phyloP scores from a whole-genome alignment of 2,113 vertebrate species.

The Sander vitreus region DNA sequence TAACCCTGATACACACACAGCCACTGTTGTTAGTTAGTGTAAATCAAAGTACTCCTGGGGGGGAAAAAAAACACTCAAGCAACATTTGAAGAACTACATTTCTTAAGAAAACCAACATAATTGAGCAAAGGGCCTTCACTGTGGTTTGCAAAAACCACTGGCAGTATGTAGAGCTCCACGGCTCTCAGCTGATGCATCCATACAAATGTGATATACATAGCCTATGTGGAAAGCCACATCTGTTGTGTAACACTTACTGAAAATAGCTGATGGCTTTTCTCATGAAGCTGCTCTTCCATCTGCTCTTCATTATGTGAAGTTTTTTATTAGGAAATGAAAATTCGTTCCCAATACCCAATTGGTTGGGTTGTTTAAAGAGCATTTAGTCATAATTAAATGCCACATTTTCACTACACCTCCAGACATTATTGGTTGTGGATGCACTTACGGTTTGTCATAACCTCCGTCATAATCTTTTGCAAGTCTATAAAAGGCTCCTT shows the following conservation, averaged over 20 bases:
- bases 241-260: slow-evolving; percentile 1
- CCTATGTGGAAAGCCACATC: not conserved
- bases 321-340: not conserved
- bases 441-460: not conserved
- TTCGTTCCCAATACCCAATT: too few relatives aligned
- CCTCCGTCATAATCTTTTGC: not conserved
- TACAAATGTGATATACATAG: not conserved
- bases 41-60: not conserved
- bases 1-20: not conserved
- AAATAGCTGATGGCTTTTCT: not conserved
- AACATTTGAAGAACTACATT: slow-evolving; percentile 45
- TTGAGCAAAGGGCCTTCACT: not conserved
- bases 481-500: not conserved
- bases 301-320: not conserved
- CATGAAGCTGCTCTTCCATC: not conserved
- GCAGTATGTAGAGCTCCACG: not conserved
- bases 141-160: not conserved
- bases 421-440: not conserved
- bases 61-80: not conserved
- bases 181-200: slow-evolving; percentile 21
- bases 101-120: not conserved
- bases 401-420: not conserved
- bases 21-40: not conserved
- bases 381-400: not conserved
- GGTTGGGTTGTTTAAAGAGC: not conserved